phyloP scores from a whole-genome alignment of 35 echinoderm and acorn worm species.

The Amphiura filiformis region DNA sequence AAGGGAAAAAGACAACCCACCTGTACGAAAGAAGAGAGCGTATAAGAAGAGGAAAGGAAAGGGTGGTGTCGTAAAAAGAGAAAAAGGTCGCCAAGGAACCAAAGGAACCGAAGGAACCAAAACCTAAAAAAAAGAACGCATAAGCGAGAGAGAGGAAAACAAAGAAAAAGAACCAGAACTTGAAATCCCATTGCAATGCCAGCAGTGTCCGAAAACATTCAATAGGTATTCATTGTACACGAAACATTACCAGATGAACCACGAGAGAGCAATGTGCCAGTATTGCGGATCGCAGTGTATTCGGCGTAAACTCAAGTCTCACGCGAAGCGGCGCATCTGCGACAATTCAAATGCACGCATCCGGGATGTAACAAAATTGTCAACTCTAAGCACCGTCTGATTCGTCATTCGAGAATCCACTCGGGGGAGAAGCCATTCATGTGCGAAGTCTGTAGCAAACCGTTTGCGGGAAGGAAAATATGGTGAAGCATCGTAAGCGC shows the following conservation, averaged over 20 bases:
- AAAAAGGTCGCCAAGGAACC: too few species aligned
- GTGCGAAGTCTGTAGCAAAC: neutral
- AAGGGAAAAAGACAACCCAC: neutral
- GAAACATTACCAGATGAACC: neutral
- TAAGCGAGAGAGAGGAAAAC: neutral
- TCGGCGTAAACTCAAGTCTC: neutral
- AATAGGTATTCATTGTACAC: neutral
- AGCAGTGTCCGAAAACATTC: neutral
- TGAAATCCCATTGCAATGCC: neutral
- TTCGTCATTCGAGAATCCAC: neutral
- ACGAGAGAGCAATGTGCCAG: neutral
- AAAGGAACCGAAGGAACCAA: too few species aligned
- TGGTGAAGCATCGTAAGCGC: neutral
- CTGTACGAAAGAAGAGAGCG: neutral
- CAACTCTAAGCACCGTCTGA: neutral
- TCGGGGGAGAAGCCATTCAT: neutral
- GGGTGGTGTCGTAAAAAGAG: too few species aligned
- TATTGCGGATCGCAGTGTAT: neutral
- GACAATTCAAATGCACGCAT: neutral
- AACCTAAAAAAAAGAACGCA: too few species aligned
- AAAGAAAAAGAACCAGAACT: conserved; percentile 1
- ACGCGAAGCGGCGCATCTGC: neutral
- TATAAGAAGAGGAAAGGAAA: too few species aligned
- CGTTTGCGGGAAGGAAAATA: neutral
- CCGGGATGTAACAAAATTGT: neutral